Evolutionary conservation across 2,797 vertebrate species (phyloP), one percentile per base, ranked within the genome.

Genomic region (Anguilla marmorata): DNA sequence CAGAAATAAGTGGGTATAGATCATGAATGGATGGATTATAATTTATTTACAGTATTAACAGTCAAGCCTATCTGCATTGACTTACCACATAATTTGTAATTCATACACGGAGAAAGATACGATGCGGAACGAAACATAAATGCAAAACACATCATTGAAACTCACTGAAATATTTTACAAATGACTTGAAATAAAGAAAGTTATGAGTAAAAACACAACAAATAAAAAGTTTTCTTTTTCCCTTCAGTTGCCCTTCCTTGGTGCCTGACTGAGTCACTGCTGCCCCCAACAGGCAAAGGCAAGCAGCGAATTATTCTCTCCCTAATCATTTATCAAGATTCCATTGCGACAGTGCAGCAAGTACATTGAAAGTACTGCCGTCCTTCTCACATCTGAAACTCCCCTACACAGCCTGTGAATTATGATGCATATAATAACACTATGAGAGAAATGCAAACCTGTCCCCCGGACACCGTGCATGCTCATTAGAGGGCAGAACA

Each of bases 311-410:
- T 72, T 76, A 56, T 87, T 74, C 80, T 72, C 80, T 88, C 80
- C 76, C 80, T 88, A 63, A 41, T 90, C 72, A 69, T 41, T 37
- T 33, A 16, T 89, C 86, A 85, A 33, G 85, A 79, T 27, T n/a
- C 30, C 87, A 87, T 74, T 33, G 14, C 69, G 24, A n/a, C 1
- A 48, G 76, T 33, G 60, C 60, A 2, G 56, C 56, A 63, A 14
- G 30, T 3, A 1, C 30, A 74, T 11, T 33, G 8, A 30, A 33
- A 30, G 1, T 33, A 74, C 3, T 27, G 63, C 63, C 1, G 7
- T 27, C 24, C 8, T 66, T n/a, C 63, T n/a, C 9, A 66, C 9
- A 4, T 27, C n/a, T 66, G 63, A 66, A 27, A 8, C 63, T 66
- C 5, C 63, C n/a, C 63, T 66, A 27, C 24, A 27, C 14, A 66